Evolutionary conservation across 2,888 invertebrate genomes (phyloP).

Genomic region (Metopia argyrocephala): DNA sequence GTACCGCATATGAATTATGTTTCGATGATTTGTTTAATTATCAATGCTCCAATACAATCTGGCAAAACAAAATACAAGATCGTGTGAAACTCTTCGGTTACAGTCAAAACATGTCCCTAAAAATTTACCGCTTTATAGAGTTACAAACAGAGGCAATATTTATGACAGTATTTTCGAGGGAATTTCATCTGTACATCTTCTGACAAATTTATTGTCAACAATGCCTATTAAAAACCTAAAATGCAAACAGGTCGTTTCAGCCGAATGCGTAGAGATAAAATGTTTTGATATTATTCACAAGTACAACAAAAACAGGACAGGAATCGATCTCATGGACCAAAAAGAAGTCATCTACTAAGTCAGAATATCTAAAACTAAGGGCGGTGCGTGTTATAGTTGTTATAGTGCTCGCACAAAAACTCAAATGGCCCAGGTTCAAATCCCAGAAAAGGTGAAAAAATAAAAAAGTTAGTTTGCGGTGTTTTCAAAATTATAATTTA

Average conservation of each 20-base stretch:
- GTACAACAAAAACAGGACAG: not conserved
- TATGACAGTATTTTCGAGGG: slow-evolving; percentile 22
- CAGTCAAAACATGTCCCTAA: slow-evolving; percentile 36
- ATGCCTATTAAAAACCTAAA: not conserved
- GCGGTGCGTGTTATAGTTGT: too few relatives aligned
- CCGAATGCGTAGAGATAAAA: not conserved
- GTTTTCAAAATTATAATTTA: too few relatives aligned
- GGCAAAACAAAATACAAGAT: slow-evolving; percentile 7
- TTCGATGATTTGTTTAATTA: slow-evolving; percentile 11
- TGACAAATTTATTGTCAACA: not conserved
- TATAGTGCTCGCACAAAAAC: too few relatives aligned
- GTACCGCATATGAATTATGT: slow-evolving; percentile 6
- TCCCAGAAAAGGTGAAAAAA: too few relatives aligned
- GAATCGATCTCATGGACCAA: not conserved
- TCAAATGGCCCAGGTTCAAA: too few relatives aligned
- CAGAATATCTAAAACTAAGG: too few relatives aligned
- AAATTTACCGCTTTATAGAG: slow-evolving; percentile 36
- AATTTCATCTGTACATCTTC: too few relatives aligned
- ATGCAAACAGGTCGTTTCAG: not conserved
- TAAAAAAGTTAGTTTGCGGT: too few relatives aligned
- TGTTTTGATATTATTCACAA: not conserved
- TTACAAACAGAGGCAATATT: slow-evolving; percentile 13
- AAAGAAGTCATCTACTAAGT: too few relatives aligned
- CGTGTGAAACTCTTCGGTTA: slow-evolving; percentile 47
- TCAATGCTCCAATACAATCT: slow-evolving; percentile 11